Evolutionary conservation across 2,113 vertebrate species (phyloP), one percentile per base, ranked within the genome.

Genomic region (Shinisaurus crocodilurus): DNA sequence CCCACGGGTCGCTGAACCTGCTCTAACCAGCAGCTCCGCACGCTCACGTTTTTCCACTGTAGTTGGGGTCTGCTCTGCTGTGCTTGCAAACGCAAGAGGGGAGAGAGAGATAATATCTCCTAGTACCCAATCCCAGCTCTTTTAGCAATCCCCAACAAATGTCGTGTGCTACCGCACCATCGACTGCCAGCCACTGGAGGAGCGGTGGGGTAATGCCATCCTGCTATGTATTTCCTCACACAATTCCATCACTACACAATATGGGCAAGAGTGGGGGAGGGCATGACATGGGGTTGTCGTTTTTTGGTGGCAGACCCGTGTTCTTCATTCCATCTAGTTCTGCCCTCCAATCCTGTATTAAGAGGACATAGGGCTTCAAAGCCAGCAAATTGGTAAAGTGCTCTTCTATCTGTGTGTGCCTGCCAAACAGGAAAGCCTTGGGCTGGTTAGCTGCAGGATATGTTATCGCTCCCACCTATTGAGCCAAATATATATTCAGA

Each of bases 401-500:
- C 79, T 74, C 40, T 86, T 86, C 74, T 1, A 2, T 12, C 76
- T 74, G 6, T 54, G 65, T 60, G 12, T 74, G 85, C 67, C 84
- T 74, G 70, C 23, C n/a, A 57, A 74, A 75, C 50, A 37, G 50
- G 60, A 82, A 82, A 16, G 18, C 37, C 72, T 40, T 18, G 29
- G n/a, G 27, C 88, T 83, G 67, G 57, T 43, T 82, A 88, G 65
- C 65, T 72, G 67, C n/a, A 70, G 76, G 27, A 80, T 65, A 82
- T 82, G 69, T 57, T 82, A 57, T 82, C 80, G 72, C 65, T 72
- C 48, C 69, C 50, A 60, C 48, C 20, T 20, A 34, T 74, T 83
- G 70, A 82, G 67, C 88, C 32, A 83, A 89, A 74, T 74, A 82
- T 82, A 82, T 45, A 89, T 27, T 45, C 74, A 77, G 67, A 60